Evolutionary conservation across 2,797 vertebrate species (phyloP).

Genomic region (Sebastes nivosus): DNA sequence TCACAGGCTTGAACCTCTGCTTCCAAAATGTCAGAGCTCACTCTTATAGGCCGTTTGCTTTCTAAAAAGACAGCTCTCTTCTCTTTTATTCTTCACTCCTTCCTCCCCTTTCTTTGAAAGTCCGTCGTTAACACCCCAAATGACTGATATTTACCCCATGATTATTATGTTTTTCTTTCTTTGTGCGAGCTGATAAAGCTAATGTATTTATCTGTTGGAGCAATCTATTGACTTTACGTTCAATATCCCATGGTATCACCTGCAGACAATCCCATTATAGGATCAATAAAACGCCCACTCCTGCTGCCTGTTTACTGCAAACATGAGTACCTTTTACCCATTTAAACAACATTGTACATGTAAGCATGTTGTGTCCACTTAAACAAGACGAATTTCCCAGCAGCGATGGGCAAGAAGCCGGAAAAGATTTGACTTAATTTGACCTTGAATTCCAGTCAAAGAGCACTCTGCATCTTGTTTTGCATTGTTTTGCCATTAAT

Average conservation of each 20-base stretch:
- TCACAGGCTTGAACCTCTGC: conserved; percentile 30
- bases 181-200: not conserved
- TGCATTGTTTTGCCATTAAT: not conserved
- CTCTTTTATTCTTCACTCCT: not conserved
- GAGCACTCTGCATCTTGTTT: not conserved
- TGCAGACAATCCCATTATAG: not conserved
- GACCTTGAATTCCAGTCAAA: not conserved
- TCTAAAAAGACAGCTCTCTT: not conserved
- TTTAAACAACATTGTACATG: not conserved
- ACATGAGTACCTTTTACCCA: conserved; percentile 10
- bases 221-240: not conserved
- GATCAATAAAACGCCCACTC: conserved; percentile 1
- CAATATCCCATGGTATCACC: not conserved
- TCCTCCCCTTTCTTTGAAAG: not conserved
- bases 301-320: not conserved
- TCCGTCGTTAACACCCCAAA: not conserved
- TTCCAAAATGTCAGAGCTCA: conserved; percentile 30
- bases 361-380: conserved; percentile 11
- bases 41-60: conserved; percentile 8
- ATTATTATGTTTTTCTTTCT: not conserved
- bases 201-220: not conserved
- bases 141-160: not conserved
- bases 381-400: conserved; percentile 1
- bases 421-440: conserved; percentile 1
- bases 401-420: not conserved